These are phyloP conservation scores for Nothobranchius furzeri DNA, from an alignment of 2,113 vertebrate species.

Conservation along the genomic window DNA sequence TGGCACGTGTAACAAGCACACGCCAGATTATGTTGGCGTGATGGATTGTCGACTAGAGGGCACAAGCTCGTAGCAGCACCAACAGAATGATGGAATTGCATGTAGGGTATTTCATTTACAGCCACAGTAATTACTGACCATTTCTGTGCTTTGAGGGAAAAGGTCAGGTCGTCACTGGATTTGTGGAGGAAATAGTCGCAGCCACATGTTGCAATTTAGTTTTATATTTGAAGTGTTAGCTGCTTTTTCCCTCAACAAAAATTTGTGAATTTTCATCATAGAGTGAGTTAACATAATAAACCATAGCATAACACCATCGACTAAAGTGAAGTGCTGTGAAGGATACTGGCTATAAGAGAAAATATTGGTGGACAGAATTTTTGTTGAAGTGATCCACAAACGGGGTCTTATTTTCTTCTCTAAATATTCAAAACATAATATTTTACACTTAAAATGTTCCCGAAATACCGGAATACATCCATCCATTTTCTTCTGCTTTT, in stretches of 20 bases:
- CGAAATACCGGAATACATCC: no score
- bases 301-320: neutral
- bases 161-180: constrained; percentile 44
- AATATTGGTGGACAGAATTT: no score
- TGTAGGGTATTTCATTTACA: constrained; percentile 36
- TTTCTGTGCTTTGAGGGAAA: constrained; percentile 36
- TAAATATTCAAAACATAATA: no score
- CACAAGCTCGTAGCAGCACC: constrained; percentile 6
- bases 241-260: neutral
- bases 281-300: neutral
- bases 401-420: no score
- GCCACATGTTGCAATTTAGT: constrained; percentile 33
- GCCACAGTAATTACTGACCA: constrained; percentile 50
- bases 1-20: constrained; percentile 30
- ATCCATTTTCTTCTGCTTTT: no score
- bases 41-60: constrained; percentile 47
- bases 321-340: no score
- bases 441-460: no score
- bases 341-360: no score
- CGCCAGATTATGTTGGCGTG: constrained; percentile 35
- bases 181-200: constrained; percentile 7
- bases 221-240: constrained; percentile 22
- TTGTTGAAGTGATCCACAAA: no score
- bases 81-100: constrained; percentile 31
- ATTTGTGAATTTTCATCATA: constrained; percentile 3